These are phyloP conservation scores for Charaxes varanes DNA, from an alignment of 1,140 invertebrate species.

Conservation along the genomic window DNA sequence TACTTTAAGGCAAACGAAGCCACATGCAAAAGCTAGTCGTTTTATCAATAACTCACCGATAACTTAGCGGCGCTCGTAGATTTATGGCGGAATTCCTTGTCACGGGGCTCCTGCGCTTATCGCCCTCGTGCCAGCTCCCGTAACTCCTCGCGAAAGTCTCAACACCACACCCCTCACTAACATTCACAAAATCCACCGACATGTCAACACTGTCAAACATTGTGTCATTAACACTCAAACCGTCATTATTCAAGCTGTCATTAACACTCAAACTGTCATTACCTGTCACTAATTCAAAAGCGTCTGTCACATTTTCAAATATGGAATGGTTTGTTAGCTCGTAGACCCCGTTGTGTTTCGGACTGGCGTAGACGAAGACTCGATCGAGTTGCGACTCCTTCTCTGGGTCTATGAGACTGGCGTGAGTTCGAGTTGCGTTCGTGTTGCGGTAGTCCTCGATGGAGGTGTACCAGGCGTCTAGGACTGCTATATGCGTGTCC, in stretches of 20 bases:
- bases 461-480: constrained; percentile 71
- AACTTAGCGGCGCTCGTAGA: constrained; percentile 60
- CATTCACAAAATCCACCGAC: constrained; percentile 38
- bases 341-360: constrained; percentile 62
- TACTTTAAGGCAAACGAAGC: too few relatives aligned
- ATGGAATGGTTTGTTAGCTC: constrained; percentile 46
- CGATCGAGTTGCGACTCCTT: constrained; percentile 53
- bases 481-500: constrained; percentile 69
- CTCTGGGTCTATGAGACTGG: constrained; percentile 41
- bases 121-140: constrained; percentile 50
- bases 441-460: constrained; percentile 35
- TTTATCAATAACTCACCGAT: constrained; percentile 44
- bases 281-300: constrained; percentile 19
- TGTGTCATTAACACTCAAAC: constrained; percentile 28
- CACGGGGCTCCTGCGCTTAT: constrained; percentile 30
- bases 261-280: constrained; percentile 23
- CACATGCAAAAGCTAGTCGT: background rate
- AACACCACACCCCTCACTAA: constrained; percentile 40
- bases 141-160: constrained; percentile 46
- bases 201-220: constrained; percentile 30
- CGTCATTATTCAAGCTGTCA: constrained; percentile 26
- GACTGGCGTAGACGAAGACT: constrained; percentile 58
- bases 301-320: constrained; percentile 35
- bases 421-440: constrained; percentile 31
- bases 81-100: constrained; percentile 47